Base-by-base conservation (phyloP, 2,113 vertebrate genomes). In the Laticauda laticaudata region DNA sequence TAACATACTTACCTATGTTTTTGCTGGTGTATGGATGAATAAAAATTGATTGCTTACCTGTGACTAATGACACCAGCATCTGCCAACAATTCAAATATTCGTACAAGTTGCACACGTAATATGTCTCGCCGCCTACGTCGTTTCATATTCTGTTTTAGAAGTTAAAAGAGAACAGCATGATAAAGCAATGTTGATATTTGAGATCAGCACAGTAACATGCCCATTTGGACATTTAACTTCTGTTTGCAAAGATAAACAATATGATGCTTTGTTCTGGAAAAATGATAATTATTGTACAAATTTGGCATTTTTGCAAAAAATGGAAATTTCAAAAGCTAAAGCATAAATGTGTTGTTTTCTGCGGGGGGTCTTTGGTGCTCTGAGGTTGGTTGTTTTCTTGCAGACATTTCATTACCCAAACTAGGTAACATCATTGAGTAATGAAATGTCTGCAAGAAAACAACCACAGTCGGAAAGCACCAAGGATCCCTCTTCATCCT, bases 51-150 rank as follows among this genome's bases (percentile, higher is more conserved):
- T 87, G 94, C 97, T 2, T 95, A 99, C 99, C 98, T 99, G 97
- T 99, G 99, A 98, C 99, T 99, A 97, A 99, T 98, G 97, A 99
- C 98, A 88, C 99, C 99, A 96, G 99, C 99, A 97, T 99, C 99
- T 93, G 99, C 99, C 97, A 99, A 97, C 96, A 99, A 98, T 96
- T 99, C 99, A 98, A 99, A 99, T 97, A 99, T 99, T 97, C 99
- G 98, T 96, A 99, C 99, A 97, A 99, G 98, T 61, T 99, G 99
- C 95, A 99, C 99, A 96, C 99, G 98, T 97, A 99, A 98, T 98
- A 99, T 98, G 97, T 99, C 99, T 93, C 99, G 99, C 97, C 99
- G 99, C 98, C 99, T 98, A 98, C 99, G 99, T 29, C 99, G 98
- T 95, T 99, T 99, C 99, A 99, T 99, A 96, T 99, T 99, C 99